A percentile compares a stretch with the other conserved stretches of the same genome.
Conservation (phyloP, 2,113 vertebrate species). For the Microtus pennsylvanicus region DNA sequence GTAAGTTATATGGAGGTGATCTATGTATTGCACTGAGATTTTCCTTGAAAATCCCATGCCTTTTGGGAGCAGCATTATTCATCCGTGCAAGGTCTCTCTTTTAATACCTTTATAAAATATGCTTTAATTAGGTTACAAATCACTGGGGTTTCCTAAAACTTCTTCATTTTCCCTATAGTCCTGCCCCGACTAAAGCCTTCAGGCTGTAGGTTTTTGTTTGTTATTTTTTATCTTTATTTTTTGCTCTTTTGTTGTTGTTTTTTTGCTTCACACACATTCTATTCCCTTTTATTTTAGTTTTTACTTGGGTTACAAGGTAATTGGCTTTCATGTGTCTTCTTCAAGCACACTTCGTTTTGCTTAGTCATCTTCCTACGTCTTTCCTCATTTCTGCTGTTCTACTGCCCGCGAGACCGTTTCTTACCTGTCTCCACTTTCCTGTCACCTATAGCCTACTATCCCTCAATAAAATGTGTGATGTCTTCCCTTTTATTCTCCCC, state of each 20-base stretch:
- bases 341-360: fast-evolving
- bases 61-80: background rate
- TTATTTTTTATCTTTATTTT: background rate
- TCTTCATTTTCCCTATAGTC: background rate
- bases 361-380: background rate
- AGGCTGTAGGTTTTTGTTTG: background rate
- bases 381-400: background rate
- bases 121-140: background rate
- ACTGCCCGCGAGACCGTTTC: background rate
- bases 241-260: background rate
- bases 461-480: too few relatives aligned
- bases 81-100: background rate
- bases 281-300: background rate
- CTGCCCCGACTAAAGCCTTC: background rate
- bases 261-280: background rate
- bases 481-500: too few relatives aligned
- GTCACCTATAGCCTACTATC: background rate
- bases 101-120: background rate
- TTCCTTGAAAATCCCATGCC: background rate
- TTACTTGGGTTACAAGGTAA: background rate
- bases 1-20: background rate
- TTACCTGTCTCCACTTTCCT: too few relatives aligned
- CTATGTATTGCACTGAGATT: too few relatives aligned
- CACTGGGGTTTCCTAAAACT: background rate
- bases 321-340: too few relatives aligned